Conservation (phyloP, 2,113 vertebrate genomes). For the Cyphomyrus plagiostoma region DNA sequence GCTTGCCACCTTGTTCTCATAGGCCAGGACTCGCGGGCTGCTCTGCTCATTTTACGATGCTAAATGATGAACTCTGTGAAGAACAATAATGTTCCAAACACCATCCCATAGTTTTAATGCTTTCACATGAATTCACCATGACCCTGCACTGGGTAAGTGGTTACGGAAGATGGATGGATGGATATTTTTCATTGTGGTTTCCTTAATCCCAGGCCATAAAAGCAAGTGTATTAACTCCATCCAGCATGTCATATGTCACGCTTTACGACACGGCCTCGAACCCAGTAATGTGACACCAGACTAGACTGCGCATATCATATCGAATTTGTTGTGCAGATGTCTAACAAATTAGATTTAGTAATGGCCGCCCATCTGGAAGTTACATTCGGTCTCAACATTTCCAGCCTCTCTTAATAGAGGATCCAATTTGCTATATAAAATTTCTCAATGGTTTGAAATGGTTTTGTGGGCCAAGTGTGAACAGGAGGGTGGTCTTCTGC, state of each 20-base stretch:
- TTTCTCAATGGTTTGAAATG: neutral
- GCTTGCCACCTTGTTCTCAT: neutral
- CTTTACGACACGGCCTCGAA: neutral
- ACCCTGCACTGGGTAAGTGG: neutral
- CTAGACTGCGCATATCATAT: neutral
- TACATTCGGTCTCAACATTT: neutral
- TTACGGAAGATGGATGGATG: neutral
- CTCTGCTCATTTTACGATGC: neutral
- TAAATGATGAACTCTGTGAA: neutral
- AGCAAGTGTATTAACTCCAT: neutral
- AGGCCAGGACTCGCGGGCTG: neutral
- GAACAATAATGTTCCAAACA: neutral
- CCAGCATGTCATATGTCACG: constrained; percentile 1
- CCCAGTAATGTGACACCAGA: neutral
- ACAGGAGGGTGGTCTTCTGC: neutral
- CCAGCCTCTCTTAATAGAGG: constrained; percentile 1
- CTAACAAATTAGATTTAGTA: constrained; percentile 1
- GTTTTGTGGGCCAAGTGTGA: neutral
- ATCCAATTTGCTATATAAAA: constrained; percentile 3
- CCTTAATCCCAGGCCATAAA: neutral
- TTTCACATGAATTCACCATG: neutral
- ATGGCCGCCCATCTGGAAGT: neutral
- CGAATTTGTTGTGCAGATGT: neutral
- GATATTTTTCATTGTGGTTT: constrained; percentile 2
- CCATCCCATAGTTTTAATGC: neutral